These are phyloP conservation scores for Amblyjoppa fuscipennis DNA, from an alignment of 2,888 invertebrate genomes.

Conservation along the genomic window DNA sequence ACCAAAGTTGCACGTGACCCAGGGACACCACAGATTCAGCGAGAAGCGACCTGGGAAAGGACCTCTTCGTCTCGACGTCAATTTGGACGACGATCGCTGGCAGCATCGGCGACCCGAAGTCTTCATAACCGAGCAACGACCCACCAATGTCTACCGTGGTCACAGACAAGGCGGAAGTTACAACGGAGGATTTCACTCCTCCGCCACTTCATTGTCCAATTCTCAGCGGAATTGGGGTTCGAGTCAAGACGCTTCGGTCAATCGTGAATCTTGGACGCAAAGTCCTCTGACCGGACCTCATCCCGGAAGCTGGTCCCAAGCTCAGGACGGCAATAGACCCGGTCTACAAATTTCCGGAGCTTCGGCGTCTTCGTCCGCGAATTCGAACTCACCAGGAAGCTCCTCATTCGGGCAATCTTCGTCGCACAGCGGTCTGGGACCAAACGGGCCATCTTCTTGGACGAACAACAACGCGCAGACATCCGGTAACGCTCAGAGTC, in stretches of 20 bases:
- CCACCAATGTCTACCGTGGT: conserved; percentile 44
- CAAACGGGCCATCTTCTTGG: conserved; percentile 72
- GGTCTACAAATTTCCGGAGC: conserved; percentile 71
- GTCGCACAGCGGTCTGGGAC: conserved; percentile 72
- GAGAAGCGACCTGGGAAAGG: conserved; percentile 32
- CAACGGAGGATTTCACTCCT: conserved; percentile 21
- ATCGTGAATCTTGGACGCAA: conserved; percentile 59
- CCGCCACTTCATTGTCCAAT: neutral
- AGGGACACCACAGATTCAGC: conserved; percentile 33
- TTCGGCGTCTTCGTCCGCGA: conserved; percentile 74
- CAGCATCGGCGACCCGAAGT: conserved; percentile 69
- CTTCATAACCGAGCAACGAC: conserved; percentile 60
- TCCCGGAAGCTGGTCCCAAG: conserved; percentile 58
- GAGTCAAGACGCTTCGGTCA: conserved; percentile 29
- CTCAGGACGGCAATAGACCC: conserved; percentile 37
- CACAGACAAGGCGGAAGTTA: conserved; percentile 53
- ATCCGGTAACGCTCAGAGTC: conserved; percentile 74
- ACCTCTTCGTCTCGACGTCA: conserved; percentile 68
- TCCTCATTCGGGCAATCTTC: conserved; percentile 75
- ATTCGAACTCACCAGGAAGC: conserved; percentile 72
- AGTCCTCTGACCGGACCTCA: conserved; percentile 52
- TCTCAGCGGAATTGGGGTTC: conserved; percentile 40
- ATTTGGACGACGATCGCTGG: conserved; percentile 57
- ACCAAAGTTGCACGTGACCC: conserved; percentile 49
- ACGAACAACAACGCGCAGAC: conserved; percentile 74